Base-by-base conservation (phyloP, 2,797 vertebrate species). In the Merluccius polli region DNA sequence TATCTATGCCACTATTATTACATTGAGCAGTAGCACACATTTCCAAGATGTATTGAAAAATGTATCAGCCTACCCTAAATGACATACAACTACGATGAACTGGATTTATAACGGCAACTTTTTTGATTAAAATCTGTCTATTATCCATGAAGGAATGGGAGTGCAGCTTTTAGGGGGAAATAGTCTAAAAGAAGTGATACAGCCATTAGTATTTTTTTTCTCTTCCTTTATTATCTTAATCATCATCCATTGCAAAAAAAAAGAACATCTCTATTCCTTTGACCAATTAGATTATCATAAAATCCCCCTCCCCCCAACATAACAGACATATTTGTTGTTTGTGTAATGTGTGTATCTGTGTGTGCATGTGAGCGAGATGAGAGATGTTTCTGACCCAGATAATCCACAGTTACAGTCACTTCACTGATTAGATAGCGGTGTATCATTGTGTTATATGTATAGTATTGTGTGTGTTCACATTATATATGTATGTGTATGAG, bases 401-500 rank as follows among this genome's bases (percentile, higher is more conserved):
- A 44, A 72, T 72, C 24, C 27, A 27, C 65, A 48, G 38, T 48
- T 30, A 24, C 71, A 35, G 31, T 59, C 70, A 21, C n/a, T 32
- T 30, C 72, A 9, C 24, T 31, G 71, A 72, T 48, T 44, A 44
- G 10, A 59, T 32, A 72, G 75, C 1, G 16, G 30, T 69, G 30
- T 30, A 69, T 30, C 15, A 15, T 31, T 30, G 27, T 13, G 30
- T 69, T 29, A 11, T 59, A 24, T 6, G 13, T 59, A 59, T 67
- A 67, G 21, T 30, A 27, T 67, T 15, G 27, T 31, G 24, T 15
- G 29, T 67, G 29, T 67, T 67, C 10, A 27, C 32, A 72, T 65
- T n/a, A 41, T 75, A 72, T 81, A 27, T 27, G 13, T 69, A 8
- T 72, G 30, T 71, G 31, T 76, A 59, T 78, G 44, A 71, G 72